Percentiles rank a stretch among this genome's conserved stretches.
These are phyloP conservation scores for Cyphotilapia sp. DNA, from an alignment of 2,113 vertebrate genomes.

Conservation along the genomic window DNA sequence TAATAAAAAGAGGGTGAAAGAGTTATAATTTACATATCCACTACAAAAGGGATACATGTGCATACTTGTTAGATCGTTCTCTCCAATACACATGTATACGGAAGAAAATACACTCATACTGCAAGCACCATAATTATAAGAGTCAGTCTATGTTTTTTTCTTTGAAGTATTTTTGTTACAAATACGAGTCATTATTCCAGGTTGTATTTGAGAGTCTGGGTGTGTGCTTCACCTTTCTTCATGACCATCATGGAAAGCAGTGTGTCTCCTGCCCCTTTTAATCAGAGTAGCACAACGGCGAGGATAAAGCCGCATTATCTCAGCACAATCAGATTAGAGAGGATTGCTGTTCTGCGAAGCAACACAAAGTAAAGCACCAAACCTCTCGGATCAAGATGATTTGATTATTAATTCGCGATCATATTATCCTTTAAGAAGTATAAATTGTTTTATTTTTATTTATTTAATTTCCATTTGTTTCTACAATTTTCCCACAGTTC, in stretches of 20 bases:
- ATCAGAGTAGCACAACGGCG: constrained; percentile 65
- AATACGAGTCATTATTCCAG: not conserved
- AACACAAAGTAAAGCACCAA: constrained; percentile 54
- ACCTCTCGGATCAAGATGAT: constrained; percentile 70
- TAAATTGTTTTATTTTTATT: constrained; percentile 73
- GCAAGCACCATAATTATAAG: not conserved
- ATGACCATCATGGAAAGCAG: constrained; percentile 31
- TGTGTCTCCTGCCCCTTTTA: constrained; percentile 54
- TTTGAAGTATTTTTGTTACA: not conserved
- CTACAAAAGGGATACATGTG: not conserved
- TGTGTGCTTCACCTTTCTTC: constrained; percentile 27
- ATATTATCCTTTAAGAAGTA: constrained; percentile 77
- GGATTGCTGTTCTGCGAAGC: constrained; percentile 71
- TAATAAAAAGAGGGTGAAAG: not conserved
- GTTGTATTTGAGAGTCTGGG: not conserved
- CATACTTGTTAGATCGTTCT: not conserved
- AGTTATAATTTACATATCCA: not conserved
- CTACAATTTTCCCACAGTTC: not conserved
- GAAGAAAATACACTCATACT: not conserved
- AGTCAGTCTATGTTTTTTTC: not conserved
- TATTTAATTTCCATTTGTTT: constrained; percentile 62
- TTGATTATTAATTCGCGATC: constrained; percentile 76
- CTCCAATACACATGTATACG: fast-evolving
- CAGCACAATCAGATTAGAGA: constrained; percentile 76
- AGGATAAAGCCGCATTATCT: constrained; percentile 73